phyloP scores from a whole-genome alignment of 2,888 invertebrate species.

The Antheraea assamensis region DNA sequence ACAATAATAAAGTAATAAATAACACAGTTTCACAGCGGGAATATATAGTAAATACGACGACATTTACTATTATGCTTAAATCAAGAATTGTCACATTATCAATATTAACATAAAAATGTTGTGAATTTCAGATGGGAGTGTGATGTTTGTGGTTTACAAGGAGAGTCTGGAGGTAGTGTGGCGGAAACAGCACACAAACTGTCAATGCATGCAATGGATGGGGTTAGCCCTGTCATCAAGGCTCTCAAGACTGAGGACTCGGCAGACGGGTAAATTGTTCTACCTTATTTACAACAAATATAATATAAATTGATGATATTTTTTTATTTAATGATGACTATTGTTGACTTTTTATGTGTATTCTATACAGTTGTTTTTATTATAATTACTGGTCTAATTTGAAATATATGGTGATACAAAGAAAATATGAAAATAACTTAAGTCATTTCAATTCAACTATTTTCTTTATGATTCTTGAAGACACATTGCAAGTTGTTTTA shows the following conservation, averaged over 20 bases:
- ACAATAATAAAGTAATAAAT: too few relatives aligned
- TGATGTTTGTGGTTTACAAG: constrained; percentile 50
- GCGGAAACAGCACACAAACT: constrained; percentile 57
- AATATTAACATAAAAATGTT: constrained; percentile 3
- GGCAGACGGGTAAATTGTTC: constrained; percentile 41
- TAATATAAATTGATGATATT: not conserved
- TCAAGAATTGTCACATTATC: not conserved
- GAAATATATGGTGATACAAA: not conserved
- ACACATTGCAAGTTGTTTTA: not conserved
- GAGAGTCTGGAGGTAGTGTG: constrained; percentile 45
- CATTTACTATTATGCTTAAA: not conserved
- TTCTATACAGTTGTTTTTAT: not conserved
- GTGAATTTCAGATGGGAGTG: constrained; percentile 59
- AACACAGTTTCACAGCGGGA: too few relatives aligned
- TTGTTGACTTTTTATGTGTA: not conserved
- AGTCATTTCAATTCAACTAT: not conserved
- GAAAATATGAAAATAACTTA: not conserved
- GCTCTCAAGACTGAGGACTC: constrained; percentile 55
- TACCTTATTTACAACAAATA: not conserved
- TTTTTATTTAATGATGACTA: not conserved
- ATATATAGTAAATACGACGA: too few relatives aligned
- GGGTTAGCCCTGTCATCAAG: constrained; percentile 30
- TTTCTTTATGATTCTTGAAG: not conserved
- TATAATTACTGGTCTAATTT: not conserved
- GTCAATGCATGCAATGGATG: constrained; percentile 42